These are phyloP conservation scores for Luffia ferchaultella DNA, from an alignment of 2,888 invertebrate genomes.

Conservation along the genomic window DNA sequence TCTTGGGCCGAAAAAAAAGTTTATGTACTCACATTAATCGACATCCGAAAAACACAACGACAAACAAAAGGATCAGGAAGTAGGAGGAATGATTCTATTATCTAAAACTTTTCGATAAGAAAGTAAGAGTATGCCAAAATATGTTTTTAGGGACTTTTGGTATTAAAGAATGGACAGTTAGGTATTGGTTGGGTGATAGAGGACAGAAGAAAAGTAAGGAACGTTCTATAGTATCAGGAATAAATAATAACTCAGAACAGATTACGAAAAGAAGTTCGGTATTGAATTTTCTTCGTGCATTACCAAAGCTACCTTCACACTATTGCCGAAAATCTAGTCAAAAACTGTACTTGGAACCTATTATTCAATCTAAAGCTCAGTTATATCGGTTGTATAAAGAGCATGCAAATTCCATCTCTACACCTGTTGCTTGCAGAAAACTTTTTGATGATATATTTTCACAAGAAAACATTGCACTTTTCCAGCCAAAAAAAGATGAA, in stretches of 20 bases:
- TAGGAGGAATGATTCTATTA: constrained; percentile 6
- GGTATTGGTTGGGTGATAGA: no score
- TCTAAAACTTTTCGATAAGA: constrained; percentile 3
- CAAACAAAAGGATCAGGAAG: constrained; percentile 8
- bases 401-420: neutral
- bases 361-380: constrained; percentile 6
- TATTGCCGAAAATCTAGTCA: constrained; percentile 5
- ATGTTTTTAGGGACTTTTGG: no score
- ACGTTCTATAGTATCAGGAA: no score
- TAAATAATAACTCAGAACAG: no score
- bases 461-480: constrained; percentile 7
- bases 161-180: no score
- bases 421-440: constrained; percentile 3
- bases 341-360: constrained; percentile 7
- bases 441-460: constrained; percentile 8
- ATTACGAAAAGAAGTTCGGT: no score
- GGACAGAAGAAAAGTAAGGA: no score
- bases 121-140: no score
- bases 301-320: neutral
- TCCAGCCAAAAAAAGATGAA: constrained; percentile 6
- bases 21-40: constrained; percentile 10
- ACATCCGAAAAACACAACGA: constrained; percentile 8
- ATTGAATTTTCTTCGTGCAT: constrained; percentile 1
- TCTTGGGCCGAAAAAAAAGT: constrained; percentile 11
- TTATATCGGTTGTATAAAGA: no score